phyloP scores from a whole-genome alignment of 2,888 invertebrate genomes.

The Hydraecia micacea region DNA sequence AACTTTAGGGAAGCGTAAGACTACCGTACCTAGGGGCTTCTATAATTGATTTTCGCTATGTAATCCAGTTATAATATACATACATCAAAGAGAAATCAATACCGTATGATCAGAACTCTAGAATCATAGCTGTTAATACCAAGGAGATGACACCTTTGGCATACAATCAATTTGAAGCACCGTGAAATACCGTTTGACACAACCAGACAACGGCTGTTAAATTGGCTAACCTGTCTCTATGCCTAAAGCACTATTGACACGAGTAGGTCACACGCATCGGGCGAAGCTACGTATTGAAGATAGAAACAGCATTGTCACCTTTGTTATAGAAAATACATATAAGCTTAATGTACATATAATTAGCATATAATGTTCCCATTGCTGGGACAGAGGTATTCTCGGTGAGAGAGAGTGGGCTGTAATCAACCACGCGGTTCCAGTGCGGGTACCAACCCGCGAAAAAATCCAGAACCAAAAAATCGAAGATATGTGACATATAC shows the following conservation, averaged over 20 bases:
- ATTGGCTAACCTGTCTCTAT: constrained; percentile 42
- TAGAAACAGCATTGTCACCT: constrained; percentile 6
- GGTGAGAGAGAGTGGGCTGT: no score
- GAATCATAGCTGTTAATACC: background rate
- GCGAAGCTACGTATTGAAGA: constrained; percentile 15
- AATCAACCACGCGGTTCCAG: background rate
- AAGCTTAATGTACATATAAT: background rate
- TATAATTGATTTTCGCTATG: no score
- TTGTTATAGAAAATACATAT: background rate
- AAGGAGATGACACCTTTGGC: constrained; percentile 16
- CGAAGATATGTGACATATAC: no score
- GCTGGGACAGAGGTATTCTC: background rate
- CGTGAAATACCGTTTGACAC: constrained; percentile 39
- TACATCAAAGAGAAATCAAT: no score
- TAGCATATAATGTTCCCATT: background rate
- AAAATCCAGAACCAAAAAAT: no score
- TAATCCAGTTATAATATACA: no score
- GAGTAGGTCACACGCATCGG: constrained; percentile 34
- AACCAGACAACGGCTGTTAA: constrained; percentile 30
- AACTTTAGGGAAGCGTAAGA: no score
- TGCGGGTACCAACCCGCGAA: background rate
- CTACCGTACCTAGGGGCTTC: no score
- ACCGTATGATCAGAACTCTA: no score
- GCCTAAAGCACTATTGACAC: constrained; percentile 32
- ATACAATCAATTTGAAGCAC: constrained; percentile 9